Conservation (phyloP, 1,140 invertebrate genomes). For the Atta texana region DNA sequence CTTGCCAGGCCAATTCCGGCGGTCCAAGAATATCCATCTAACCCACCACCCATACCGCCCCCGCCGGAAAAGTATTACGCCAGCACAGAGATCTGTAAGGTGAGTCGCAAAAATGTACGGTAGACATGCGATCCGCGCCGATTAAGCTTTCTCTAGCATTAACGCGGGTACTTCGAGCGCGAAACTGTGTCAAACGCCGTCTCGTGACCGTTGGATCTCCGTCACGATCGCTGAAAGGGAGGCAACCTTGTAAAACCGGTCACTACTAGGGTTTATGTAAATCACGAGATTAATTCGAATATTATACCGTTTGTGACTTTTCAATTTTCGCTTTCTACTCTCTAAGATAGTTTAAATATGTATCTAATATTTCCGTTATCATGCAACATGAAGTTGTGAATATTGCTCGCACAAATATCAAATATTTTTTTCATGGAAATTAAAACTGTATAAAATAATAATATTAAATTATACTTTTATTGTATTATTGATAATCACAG, state of each 20-base stretch:
- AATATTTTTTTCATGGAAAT: background rate
- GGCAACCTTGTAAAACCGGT: conserved; percentile 26
- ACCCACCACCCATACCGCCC: conserved; percentile 89
- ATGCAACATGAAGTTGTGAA: background rate
- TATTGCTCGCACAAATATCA: background rate
- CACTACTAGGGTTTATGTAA: conserved; percentile 23
- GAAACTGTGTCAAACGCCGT: conserved; percentile 70
- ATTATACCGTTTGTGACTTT: conserved; percentile 55
- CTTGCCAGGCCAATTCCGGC: conserved; percentile 85
- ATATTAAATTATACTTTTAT: no score
- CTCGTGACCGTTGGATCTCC: conserved; percentile 67
- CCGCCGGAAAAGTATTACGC: conserved; percentile 92
- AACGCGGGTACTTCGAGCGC: conserved; percentile 57
- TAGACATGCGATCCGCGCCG: conserved; percentile 73
- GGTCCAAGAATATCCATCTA: conserved; percentile 88
- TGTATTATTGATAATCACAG: background rate
- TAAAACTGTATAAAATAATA: background rate
- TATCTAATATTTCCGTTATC: background rate
- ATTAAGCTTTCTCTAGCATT: conserved; percentile 64
- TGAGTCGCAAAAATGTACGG: conserved; percentile 82
- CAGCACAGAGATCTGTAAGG: conserved; percentile 89
- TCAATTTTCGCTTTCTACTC: conserved; percentile 59
- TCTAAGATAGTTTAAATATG: background rate
- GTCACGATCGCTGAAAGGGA: conserved; percentile 60
- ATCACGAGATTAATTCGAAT: conserved; percentile 48